Conservation (phyloP, 2,888 invertebrate species). For the Hecatera dysodea region DNA sequence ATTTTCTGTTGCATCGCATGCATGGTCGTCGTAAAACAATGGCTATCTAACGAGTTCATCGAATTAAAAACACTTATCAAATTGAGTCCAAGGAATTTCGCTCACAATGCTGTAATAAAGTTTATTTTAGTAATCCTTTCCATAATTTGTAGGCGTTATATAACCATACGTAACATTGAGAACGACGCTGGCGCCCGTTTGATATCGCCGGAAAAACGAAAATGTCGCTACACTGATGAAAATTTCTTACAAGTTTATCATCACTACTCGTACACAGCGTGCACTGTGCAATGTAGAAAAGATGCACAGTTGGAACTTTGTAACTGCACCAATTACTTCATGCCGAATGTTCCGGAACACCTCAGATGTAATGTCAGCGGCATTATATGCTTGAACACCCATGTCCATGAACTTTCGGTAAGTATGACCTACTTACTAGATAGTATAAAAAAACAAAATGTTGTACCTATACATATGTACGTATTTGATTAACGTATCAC, state of each 20-base stretch:
- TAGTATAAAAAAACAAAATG: neutral
- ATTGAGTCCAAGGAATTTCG: slow-evolving; percentile 62
- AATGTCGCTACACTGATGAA: slow-evolving; percentile 94
- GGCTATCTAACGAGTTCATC: slow-evolving; percentile 58
- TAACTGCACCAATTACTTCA: slow-evolving; percentile 93
- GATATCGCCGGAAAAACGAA: slow-evolving; percentile 92
- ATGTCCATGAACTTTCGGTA: slow-evolving; percentile 92
- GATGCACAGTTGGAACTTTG: slow-evolving; percentile 92
- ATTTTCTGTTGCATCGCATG: slow-evolving; percentile 35
- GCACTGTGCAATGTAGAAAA: slow-evolving; percentile 94
- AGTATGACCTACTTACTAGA: slow-evolving; percentile 62
- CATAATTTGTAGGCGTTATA: slow-evolving; percentile 84
- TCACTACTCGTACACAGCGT: slow-evolving; percentile 93
- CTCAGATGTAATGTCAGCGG: slow-evolving; percentile 92
- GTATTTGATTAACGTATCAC: neutral
- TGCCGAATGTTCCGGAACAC: slow-evolving; percentile 91
- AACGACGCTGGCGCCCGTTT: slow-evolving; percentile 92
- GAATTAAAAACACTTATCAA: slow-evolving; percentile 46
- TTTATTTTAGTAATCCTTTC: slow-evolving; percentile 43
- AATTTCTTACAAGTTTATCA: slow-evolving; percentile 90
- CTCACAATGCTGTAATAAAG: slow-evolving; percentile 21
- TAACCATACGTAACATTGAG: slow-evolving; percentile 92
- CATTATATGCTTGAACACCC: slow-evolving; percentile 92
- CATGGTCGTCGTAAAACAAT: slow-evolving; percentile 25
- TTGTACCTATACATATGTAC: no score